Evolutionary conservation across 2,888 invertebrate species (phyloP).

Genomic region (Zelleria hepariella): DNA sequence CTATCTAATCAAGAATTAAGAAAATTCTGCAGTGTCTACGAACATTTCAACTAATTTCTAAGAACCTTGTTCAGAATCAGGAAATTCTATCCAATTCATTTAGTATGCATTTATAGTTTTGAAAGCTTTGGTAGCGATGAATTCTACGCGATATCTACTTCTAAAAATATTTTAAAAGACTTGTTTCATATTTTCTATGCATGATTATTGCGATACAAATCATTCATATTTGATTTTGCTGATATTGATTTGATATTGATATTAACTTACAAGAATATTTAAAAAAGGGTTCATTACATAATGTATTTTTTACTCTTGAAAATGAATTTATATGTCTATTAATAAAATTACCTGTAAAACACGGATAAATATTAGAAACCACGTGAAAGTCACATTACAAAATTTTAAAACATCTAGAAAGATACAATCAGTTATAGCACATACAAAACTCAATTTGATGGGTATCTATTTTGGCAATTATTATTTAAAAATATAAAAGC

Average conservation of each 20-base stretch:
- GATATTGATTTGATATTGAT: not conserved
- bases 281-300: not conserved
- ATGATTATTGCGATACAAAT: not conserved
- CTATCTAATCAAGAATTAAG: no score
- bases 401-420: slow-evolving; percentile 2
- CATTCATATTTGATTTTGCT: not conserved
- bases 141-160: no score
- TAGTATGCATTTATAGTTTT: no score
- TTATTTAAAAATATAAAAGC: not conserved
- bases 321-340: no score
- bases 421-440: not conserved
- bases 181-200: no score
- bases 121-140: no score
- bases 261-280: not conserved
- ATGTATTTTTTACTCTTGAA: slow-evolving; percentile 16
- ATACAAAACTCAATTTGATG: not conserved
- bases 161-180: no score
- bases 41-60: no score
- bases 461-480: not conserved
- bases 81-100: not conserved
- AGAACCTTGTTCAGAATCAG: not conserved
- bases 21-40: no score
- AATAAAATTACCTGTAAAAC: no score
- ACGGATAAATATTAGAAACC: no score
- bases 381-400: no score